Percentiles rank a stretch among this genome's conserved stretches.
Evolutionary conservation across 2,797 vertebrate species (phyloP).

Genomic region (Morelia viridis): DNA sequence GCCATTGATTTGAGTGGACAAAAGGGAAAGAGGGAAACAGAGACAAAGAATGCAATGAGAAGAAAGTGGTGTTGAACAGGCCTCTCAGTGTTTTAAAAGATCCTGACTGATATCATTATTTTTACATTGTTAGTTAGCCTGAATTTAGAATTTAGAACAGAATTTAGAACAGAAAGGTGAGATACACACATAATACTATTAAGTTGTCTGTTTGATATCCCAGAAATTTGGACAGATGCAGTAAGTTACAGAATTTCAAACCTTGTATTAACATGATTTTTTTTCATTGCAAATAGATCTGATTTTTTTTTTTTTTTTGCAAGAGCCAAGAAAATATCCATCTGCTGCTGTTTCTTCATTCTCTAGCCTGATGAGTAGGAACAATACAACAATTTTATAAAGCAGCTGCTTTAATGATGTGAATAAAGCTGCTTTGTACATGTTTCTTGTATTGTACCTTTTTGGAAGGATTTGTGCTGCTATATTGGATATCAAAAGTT

Average conservation of each 20-base stretch:
- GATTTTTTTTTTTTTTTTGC: not conserved
- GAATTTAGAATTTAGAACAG: not conserved
- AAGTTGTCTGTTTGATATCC: not conserved
- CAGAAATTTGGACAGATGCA: not conserved
- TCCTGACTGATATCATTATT: not conserved
- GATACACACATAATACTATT: not conserved
- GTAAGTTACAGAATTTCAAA: not conserved
- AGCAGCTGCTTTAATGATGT: not conserved
- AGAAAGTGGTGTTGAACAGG: not conserved
- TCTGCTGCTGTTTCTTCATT: not conserved
- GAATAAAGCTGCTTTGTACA: not conserved
- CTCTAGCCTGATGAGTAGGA: not conserved
- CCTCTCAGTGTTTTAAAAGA: not conserved
- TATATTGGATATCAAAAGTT: not conserved
- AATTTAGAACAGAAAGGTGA: not conserved
- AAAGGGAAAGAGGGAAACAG: not conserved
- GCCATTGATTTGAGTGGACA: not conserved
- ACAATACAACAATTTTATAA: not conserved
- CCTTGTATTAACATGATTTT: not conserved
- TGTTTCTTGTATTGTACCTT: not conserved
- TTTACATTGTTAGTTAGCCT: not conserved
- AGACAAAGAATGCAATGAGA: not conserved
- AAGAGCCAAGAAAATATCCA: not conserved
- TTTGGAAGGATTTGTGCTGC: not conserved
- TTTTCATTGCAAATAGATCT: not conserved